Evolutionary conservation across 2,888 invertebrate species (phyloP).

Genomic region (Hemaris fuciformis): DNA sequence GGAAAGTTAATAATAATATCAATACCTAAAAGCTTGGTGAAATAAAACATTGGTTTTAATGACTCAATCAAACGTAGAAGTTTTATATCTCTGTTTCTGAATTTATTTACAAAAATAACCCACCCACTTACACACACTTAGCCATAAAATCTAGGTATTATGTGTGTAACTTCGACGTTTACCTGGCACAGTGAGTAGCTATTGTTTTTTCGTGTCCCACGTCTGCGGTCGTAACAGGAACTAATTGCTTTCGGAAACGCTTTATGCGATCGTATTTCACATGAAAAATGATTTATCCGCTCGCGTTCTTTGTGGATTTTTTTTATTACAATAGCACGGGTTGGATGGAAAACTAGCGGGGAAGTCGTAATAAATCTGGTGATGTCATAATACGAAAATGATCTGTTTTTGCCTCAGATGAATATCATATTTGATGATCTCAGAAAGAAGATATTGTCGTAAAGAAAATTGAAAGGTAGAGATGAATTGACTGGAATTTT

Average conservation of each 20-base stretch:
- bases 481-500: too few relatives aligned
- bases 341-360: background rate
- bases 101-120: too few relatives aligned
- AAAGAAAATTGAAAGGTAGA: too few relatives aligned
- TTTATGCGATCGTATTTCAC: constrained; percentile 79
- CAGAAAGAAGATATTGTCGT: too few relatives aligned
- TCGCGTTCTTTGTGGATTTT: constrained; percentile 53
- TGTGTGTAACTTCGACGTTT: constrained; percentile 22
- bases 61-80: too few relatives aligned
- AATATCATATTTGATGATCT: background rate
- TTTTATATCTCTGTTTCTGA: too few relatives aligned
- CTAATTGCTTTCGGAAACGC: constrained; percentile 80
- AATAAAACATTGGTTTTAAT: too few relatives aligned
- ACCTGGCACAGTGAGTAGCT: constrained; percentile 32
- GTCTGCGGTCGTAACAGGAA: constrained; percentile 72
- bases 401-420: background rate
- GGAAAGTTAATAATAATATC: too few relatives aligned
- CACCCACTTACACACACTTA: too few relatives aligned
- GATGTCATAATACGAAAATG: background rate
- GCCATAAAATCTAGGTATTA: too few relatives aligned
- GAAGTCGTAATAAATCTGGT: background rate
- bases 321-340: constrained; percentile 9
- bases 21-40: too few relatives aligned
- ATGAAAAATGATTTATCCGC: constrained; percentile 75
- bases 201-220: constrained; percentile 59